Conservation (phyloP, 2,797 vertebrate species). For the Pangasius djambal region DNA sequence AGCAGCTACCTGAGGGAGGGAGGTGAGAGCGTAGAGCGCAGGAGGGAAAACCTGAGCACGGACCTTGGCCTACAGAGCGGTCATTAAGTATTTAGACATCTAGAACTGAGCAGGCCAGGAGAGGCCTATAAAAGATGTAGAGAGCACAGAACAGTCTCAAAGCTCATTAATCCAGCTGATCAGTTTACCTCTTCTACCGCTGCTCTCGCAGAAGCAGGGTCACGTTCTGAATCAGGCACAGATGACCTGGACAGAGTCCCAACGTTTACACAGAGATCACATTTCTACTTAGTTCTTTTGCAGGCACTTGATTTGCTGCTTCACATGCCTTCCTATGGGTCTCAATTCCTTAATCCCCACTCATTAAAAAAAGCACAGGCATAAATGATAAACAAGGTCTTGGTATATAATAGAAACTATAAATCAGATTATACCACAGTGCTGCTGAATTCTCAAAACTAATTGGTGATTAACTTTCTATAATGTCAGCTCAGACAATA, state of each 20-base stretch:
- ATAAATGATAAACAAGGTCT: constrained; percentile 6
- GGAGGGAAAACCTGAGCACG: constrained; percentile 29
- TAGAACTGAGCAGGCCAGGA: constrained; percentile 43
- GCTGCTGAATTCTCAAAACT: background rate
- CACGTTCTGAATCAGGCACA: constrained; percentile 38
- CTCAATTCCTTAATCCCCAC: background rate
- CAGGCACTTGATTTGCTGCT: background rate
- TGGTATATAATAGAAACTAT: background rate
- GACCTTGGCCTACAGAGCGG: constrained; percentile 29
- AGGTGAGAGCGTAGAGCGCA: constrained; percentile 1
- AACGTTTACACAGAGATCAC: constrained; percentile 34
- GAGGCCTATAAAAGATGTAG: constrained; percentile 58
- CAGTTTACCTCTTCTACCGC: constrained; percentile 49
- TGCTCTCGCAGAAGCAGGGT: constrained; percentile 41
- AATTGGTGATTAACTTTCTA: constrained; percentile 12
- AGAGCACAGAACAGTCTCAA: constrained; percentile 47
- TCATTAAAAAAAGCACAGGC: background rate
- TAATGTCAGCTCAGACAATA: background rate
- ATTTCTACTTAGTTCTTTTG: constrained; percentile 4
- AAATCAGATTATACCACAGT: constrained; percentile 27
- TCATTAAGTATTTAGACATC: constrained; percentile 59
- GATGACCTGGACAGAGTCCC: constrained; percentile 33
- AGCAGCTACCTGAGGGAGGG: constrained; percentile 27
- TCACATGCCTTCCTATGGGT: background rate
- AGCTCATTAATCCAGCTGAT: constrained; percentile 59